A percentile compares a stretch with the other conserved stretches of the same genome.
Evolutionary conservation across 23 tunicate species (phyloP).

Genomic region (Styela plicata): DNA sequence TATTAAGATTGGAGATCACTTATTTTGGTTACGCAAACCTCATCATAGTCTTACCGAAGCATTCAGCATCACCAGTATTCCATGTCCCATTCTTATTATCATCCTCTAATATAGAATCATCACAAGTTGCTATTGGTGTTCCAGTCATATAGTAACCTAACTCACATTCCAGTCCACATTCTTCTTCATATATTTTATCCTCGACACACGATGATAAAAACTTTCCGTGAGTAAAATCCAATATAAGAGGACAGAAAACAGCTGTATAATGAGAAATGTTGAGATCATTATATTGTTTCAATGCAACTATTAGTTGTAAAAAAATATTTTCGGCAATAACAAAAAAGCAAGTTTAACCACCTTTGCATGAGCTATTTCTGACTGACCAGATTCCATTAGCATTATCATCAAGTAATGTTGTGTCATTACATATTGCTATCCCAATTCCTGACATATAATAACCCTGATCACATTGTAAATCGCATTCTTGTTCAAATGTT

Average conservation of each 20-base stretch:
- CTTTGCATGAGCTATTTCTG: no score
- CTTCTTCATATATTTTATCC: neutral
- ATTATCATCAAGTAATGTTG: no score
- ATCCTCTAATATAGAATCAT: neutral
- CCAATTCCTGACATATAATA: no score
- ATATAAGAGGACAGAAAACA: neutral
- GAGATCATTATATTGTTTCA: no score
- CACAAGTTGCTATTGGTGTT: neutral
- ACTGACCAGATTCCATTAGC: no score
- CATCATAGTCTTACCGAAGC: no score
- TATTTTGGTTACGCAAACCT: no score
- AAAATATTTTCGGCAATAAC: neutral
- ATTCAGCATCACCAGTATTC: neutral
- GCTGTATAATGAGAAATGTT: neutral
- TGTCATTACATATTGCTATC: no score
- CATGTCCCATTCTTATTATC: neutral
- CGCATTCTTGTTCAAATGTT: no score
- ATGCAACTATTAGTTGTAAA: neutral
- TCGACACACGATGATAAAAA: neutral
- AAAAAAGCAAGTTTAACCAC: no score
- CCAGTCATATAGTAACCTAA: neutral
- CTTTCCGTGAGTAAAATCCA: neutral
- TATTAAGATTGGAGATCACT: no score
- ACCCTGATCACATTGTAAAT: no score
- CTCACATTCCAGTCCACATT: neutral